phyloP scores from a whole-genome alignment of 2,113 vertebrate species.

The Elachura formosa region DNA sequence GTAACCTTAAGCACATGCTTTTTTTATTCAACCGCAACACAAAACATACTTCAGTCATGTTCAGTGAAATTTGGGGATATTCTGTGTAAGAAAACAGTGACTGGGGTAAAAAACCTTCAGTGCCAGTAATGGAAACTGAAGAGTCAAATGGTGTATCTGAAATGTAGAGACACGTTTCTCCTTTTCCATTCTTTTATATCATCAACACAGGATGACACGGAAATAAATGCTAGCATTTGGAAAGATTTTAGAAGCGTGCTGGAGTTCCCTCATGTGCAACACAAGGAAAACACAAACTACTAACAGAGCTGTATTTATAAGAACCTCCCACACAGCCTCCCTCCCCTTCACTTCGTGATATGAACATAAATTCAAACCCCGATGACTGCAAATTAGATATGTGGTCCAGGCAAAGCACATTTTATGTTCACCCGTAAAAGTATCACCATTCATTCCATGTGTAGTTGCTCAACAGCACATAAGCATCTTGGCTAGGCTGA shows the following conservation, averaged over 20 bases:
- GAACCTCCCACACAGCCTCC: background rate
- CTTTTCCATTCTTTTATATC: background rate
- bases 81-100: background rate
- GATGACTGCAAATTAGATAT: background rate
- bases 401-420: background rate
- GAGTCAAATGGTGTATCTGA: background rate
- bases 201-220: background rate
- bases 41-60: background rate
- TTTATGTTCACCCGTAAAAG: slow-evolving; percentile 30
- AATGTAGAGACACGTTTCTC: background rate
- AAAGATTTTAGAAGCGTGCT: background rate
- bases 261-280: background rate
- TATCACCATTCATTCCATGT: slow-evolving; percentile 2
- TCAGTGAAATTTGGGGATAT: background rate
- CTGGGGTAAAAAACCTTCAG: background rate
- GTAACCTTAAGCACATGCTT: background rate
- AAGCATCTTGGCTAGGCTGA: background rate
- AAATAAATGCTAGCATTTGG: background rate
- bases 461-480: background rate
- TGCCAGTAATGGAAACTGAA: background rate
- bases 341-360: background rate
- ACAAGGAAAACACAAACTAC: background rate
- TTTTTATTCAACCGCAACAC: background rate
- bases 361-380: slow-evolving; percentile 3
- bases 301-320: background rate